Base-by-base conservation (phyloP, 2,797 vertebrate species). In the Kryptolebias ocellatus region DNA sequence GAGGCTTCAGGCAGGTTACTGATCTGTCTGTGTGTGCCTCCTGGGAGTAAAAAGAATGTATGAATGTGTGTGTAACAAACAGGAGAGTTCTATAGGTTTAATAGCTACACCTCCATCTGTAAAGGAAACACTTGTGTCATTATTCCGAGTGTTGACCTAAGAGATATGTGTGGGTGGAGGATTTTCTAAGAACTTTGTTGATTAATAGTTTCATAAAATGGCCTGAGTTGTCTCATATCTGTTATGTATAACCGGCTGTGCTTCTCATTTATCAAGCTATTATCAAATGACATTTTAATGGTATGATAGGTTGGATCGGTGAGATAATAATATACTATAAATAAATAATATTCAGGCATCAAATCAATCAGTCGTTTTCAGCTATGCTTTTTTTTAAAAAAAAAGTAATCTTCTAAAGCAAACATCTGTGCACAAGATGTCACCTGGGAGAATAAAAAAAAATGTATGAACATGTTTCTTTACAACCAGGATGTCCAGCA, bases 141-240 rank as follows among this genome's bases (percentile, higher is more conserved):
- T 49, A 42, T 3, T 15, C 4, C n/a, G 24, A 12, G 15, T 5
- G 37, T 31, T 60, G 34, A 60, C 51, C 24, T 15, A 0, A 29
- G 24, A 42, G 52, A 9, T 0, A 34, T 12, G 17, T 28, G 29
- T 42, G 10, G 51, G 34, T 59, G n/a, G 55, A 55, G 55, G 0
- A 24, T 66, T 37, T 60, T 31, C 42, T 18, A 58, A 17, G 42
- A 72, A 50, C 50, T 34, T 27, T 50, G 24, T 16, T 34, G 50
- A 45, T 18, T 29, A 12, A 55, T 28, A n/a, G 34, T 56, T 28
- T 44, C 31, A 20, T 28, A 16, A 65, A 44, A 64, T 53, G 49
- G 34, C 29, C 50, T 7, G 50, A 60, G 50, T 29, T 52, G 44
- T 37, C 55, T 20, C 29, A 46, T 44, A 59, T 28, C 50, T 64